Conservation (phyloP, 1,140 invertebrate genomes). For the Caerostris extrusa region DNA sequence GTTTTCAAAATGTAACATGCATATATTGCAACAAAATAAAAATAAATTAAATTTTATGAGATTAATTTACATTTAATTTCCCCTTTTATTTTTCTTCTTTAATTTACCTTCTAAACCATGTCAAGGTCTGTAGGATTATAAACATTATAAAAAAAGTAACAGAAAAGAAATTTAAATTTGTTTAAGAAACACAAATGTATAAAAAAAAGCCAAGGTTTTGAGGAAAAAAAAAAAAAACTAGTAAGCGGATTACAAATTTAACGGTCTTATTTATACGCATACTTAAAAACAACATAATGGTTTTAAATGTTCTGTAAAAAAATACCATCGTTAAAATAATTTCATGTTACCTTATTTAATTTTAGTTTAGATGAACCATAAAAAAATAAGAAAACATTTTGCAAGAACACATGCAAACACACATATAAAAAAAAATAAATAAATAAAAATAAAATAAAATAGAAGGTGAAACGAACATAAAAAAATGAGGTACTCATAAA, state of each 20-base stretch:
- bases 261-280: not conserved
- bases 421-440: not conserved
- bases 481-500: not conserved
- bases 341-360: not conserved
- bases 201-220: no score
- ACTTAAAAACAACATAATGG: not conserved
- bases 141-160: no score
- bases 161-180: no score
- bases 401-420: no score
- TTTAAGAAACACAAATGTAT: no score
- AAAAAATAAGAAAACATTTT: not conserved
- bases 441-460: not conserved
- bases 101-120: no score
- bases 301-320: not conserved
- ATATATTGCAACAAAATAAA: no score
- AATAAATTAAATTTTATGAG: no score
- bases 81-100: no score
- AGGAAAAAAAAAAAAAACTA: not conserved
- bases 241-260: not conserved
- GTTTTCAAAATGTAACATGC: no score
- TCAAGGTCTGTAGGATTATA: no score
- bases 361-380: not conserved
- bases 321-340: not conserved
- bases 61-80: no score
- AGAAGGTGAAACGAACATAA: not conserved